phyloP scores from a whole-genome alignment of 2,797 vertebrate genomes.

The Chrysocyon brachyurus region DNA sequence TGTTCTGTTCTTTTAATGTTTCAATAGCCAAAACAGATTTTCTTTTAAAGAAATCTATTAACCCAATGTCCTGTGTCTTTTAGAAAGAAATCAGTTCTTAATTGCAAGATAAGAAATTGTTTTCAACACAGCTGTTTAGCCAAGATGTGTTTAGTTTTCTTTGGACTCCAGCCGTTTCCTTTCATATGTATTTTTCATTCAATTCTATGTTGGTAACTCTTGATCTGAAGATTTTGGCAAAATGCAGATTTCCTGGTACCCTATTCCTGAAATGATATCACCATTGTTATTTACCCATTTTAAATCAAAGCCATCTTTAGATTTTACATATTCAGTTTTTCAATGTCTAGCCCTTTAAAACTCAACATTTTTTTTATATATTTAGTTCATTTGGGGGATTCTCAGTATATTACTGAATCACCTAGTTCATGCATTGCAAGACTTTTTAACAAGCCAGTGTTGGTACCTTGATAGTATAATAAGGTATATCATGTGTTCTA shows the following conservation, averaged over 20 bases:
- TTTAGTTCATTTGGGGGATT: accelerated
- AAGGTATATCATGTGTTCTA: neutral
- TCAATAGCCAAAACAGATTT: constrained; percentile 89
- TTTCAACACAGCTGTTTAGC: constrained; percentile 83
- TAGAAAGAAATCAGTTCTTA: constrained; percentile 86
- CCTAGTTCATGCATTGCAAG: constrained; percentile 14
- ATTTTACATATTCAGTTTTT: constrained; percentile 33
- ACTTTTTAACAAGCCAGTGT: neutral
- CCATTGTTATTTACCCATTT: constrained; percentile 52
- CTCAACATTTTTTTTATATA: neutral
- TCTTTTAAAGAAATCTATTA: constrained; percentile 88
- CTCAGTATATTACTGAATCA: neutral
- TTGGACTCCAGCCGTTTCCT: constrained; percentile 32
- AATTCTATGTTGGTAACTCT: neutral
- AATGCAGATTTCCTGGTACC: neutral
- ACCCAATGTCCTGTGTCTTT: constrained; percentile 88
- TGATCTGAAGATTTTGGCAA: neutral
- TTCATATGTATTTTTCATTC: neutral
- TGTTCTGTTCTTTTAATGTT: constrained; percentile 88
- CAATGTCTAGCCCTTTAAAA: neutral
- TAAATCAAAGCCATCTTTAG: constrained; percentile 2
- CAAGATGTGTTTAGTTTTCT: constrained; percentile 50
- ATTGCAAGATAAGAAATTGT: constrained; percentile 87
- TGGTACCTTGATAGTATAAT: neutral
- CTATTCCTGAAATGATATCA: neutral